Base-by-base conservation (phyloP, 2,888 invertebrate species). In the Xestia sexstrigata region DNA sequence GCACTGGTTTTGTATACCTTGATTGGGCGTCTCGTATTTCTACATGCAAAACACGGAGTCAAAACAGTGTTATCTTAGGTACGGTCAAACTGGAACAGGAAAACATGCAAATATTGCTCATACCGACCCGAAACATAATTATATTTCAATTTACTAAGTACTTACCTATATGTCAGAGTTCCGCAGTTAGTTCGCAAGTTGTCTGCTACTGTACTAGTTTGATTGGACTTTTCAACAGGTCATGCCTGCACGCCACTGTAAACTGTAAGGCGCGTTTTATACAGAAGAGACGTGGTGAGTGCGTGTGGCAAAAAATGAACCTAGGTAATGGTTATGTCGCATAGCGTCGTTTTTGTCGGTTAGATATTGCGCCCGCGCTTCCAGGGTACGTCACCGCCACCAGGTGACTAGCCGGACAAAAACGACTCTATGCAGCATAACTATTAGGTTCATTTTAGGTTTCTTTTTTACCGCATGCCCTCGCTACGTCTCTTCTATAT, bases 211-310 rank as follows among this genome's bases (percentile, higher is more conserved):
- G 20, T 20, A 62, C 4, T 35, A n/a, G n/a, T n/a, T 26, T 15
- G 15, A 17, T 30, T 11, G 17, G 3, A 35, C 17, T 62, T 62
- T 3, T 45, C 6, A 60, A n/a, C n/a, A 70, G 8, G 15, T 42
- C 42, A 60, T 42, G 60, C 49, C n/a, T 45, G 60, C 52, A 69
- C 45, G n/a, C 35, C 35, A 69, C 62, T 69, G 13, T 45, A 49
- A 55, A 55, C n/a, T n/a, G 5, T 26, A 26, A 42, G 9, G 9
- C 8, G 42, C 42, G 42, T 0, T 42, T 9, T 9, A 39, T 39
- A 39, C 42, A 42, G 42, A 42, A 9, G 2, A 42, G 0, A 42
- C 9, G 42, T 42, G 11, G 42, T 11, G 11, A 42, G 42, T 7
- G 11, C 9, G 42, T 42, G 9, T 42, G 42, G 42, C 42, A 42